phyloP scores from a whole-genome alignment of 2,113 vertebrate genomes.

The Scatophagus argus region DNA sequence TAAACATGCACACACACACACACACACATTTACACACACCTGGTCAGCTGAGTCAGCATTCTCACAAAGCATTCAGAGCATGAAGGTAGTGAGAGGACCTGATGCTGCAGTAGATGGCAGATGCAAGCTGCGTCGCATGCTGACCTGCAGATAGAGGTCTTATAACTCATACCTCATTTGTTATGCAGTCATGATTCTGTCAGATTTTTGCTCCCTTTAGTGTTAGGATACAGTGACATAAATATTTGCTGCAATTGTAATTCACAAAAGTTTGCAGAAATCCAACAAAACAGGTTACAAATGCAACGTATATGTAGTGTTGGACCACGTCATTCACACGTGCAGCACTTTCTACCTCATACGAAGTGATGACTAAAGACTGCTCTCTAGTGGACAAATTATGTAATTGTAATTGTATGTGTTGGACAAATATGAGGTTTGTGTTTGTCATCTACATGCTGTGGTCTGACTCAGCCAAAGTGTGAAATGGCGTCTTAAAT shows the following conservation, averaged over 20 bases:
- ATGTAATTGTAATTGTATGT: background rate
- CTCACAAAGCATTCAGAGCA: background rate
- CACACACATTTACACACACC: background rate
- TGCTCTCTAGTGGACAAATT: constrained; percentile 49
- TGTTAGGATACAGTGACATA: background rate
- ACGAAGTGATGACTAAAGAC: background rate
- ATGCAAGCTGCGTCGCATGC: background rate
- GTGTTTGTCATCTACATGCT: background rate
- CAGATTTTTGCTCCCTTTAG: background rate
- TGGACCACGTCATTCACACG: background rate
- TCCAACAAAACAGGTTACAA: background rate
- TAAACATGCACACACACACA: constrained; percentile 55
- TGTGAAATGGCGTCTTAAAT: background rate
- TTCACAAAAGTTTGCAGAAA: background rate
- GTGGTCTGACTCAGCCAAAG: background rate
- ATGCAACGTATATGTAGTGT: background rate
- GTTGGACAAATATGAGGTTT: background rate
- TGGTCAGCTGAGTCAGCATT: background rate
- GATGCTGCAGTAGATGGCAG: background rate
- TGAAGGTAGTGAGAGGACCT: background rate
- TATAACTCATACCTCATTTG: background rate
- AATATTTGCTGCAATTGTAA: background rate
- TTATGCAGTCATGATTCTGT: background rate
- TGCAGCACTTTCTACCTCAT: background rate
- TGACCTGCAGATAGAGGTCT: background rate